Evolutionary conservation across 2,797 vertebrate genomes (phyloP).

Genomic region (Alca torda): DNA sequence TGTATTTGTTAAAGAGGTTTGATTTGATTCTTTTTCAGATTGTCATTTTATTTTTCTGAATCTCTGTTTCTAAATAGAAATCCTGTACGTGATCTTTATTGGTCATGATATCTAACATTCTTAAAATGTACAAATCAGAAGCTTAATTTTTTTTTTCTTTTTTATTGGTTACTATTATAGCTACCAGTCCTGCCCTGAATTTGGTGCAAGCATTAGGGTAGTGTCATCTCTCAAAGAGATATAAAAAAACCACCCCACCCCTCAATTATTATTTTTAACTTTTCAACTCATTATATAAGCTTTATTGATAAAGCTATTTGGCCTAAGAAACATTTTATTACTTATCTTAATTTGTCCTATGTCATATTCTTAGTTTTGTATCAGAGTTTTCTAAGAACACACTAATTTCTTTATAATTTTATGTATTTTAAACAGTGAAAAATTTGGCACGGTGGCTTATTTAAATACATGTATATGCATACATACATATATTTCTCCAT

Average conservation of each 20-base stretch:
- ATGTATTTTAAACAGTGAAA: background rate
- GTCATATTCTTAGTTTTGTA: background rate
- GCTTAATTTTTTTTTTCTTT: background rate
- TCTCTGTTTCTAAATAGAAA: background rate
- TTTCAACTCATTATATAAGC: background rate
- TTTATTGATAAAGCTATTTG: background rate
- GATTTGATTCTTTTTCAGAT: background rate
- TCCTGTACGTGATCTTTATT: background rate
- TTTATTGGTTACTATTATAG: background rate
- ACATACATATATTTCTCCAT: background rate
- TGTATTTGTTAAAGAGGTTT: background rate
- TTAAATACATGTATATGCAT: background rate
- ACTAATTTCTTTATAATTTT: background rate
- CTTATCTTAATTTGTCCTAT: background rate
- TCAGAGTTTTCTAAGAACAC: background rate
- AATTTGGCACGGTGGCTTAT: background rate
- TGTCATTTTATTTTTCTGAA: background rate
- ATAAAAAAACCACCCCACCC: fast-evolving
- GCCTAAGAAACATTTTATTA: background rate
- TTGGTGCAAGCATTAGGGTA: background rate
- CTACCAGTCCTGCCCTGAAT: background rate
- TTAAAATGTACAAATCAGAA: background rate
- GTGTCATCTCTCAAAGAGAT: background rate
- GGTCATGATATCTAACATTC: background rate
- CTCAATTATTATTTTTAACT: background rate